phyloP scores from a whole-genome alignment of 2,888 invertebrate species.

The Mechanitis mazaeus region DNA sequence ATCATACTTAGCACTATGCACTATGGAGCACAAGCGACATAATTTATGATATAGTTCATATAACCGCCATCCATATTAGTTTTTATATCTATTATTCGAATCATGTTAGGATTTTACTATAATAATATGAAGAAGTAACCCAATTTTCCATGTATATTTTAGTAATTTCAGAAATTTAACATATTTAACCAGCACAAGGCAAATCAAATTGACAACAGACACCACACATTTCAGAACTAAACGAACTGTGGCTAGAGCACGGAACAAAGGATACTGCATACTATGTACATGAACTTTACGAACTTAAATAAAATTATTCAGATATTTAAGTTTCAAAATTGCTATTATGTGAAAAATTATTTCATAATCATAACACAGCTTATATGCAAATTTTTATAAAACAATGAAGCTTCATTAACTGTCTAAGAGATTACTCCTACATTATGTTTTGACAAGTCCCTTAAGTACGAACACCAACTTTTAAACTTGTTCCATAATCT shows the following conservation, averaged over 20 bases:
- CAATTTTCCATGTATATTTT: not conserved
- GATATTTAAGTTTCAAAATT: not conserved
- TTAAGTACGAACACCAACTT: constrained; percentile 28
- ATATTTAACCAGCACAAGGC: not conserved
- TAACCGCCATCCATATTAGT: not conserved
- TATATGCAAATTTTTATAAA: not conserved
- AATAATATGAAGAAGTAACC: not conserved
- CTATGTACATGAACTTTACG: constrained; percentile 2
- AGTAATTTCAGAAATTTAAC: not conserved
- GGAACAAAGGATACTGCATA: constrained; percentile 5
- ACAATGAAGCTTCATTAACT: not conserved
- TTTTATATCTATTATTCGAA: too few relatives aligned
- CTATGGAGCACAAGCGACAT: too few relatives aligned
- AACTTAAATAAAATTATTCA: constrained; percentile 1
- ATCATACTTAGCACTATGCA: constrained; percentile 25
- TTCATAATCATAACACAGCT: not conserved
- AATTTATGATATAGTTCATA: not conserved
- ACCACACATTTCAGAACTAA: constrained; percentile 6
- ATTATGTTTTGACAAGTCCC: constrained; percentile 14
- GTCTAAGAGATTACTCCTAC: not conserved
- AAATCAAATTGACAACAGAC: constrained; percentile 5
- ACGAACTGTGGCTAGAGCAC: constrained; percentile 5
- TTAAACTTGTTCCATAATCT: constrained; percentile 37
- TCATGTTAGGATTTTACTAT: too few relatives aligned
- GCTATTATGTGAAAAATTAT: not conserved